Base-by-base conservation (phyloP, 2,113 vertebrate species). In the Carassius gibelio region DNA sequence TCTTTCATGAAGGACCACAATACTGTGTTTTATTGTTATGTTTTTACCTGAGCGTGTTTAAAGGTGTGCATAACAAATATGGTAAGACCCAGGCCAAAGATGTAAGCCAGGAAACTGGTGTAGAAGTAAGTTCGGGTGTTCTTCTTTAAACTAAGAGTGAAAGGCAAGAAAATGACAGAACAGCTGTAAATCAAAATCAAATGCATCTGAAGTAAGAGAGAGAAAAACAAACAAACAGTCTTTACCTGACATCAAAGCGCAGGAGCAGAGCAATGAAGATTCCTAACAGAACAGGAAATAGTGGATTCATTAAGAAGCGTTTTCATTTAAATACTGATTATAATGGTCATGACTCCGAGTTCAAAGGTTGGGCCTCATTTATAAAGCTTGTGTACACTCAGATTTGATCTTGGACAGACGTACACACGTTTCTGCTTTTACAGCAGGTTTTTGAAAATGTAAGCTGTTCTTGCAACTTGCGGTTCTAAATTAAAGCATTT, bases 21-120 rank as follows among this genome's bases (percentile, higher is more conserved):
- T n/a, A 15, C 4, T 50, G 11, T 17, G n/a, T 2, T 38, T 38
- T 36, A 9, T 45, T 48, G 45, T 21, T 50, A 1, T 50, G 14
- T 13, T 84, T 94, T 96, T 87, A 99, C 98, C 97, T 99, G 98
- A 83, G 98, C 98, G 0, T 99, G 97, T 89, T 99, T 99, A 93
- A 98, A 99, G 93, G 98, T 96, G 93, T 99, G 98, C 98, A 99
- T 99, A 93, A 99, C 95, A 88, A 97, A 98, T 88, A 99, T 99
- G 91, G 98, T 99, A 50, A 99, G 95, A 74, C 97, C 98, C 91
- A 99, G 94, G 19, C 98, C 98, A 0, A 99, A 98, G 91, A 99
- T 96, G 91, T 99, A 99, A 71, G 98, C 98, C 81, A 98, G 91
- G 55, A 99, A 99, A 85, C 98, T 99, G 93, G 97, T 96, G 92